These are phyloP conservation scores for Bombus sibiricus DNA, from an alignment of 1,140 invertebrate genomes.

Conservation along the genomic window DNA sequence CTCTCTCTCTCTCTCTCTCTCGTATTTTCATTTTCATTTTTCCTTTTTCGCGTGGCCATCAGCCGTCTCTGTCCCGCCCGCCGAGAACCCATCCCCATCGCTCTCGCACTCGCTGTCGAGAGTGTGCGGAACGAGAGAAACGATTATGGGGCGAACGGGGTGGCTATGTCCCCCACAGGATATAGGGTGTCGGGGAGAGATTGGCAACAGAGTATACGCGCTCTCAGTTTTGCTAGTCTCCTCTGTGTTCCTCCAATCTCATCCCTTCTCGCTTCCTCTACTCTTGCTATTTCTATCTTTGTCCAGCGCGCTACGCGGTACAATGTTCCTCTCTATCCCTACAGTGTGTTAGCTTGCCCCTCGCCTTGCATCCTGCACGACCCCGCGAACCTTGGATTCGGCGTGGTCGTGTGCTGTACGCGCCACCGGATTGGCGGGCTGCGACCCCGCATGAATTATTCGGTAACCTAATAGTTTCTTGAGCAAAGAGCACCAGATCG, in stretches of 20 bases:
- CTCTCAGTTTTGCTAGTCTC: constrained; percentile 52
- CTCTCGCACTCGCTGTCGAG: constrained; percentile 43
- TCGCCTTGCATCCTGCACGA: constrained; percentile 58
- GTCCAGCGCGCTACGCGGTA: not conserved
- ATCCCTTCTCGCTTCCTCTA: not conserved
- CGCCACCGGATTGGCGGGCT: constrained; percentile 65
- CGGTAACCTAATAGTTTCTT: constrained; percentile 70
- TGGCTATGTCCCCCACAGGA: constrained; percentile 63
- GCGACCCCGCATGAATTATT: constrained; percentile 71
- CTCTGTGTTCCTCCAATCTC: not conserved
- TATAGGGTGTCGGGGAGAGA: constrained; percentile 70
- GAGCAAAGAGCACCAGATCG: constrained; percentile 67
- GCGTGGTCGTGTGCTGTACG: constrained; percentile 53
- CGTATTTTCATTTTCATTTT: constrained; percentile 44
- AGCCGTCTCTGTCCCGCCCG: not conserved
- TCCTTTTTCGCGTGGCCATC: constrained; percentile 14
- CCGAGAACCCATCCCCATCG: not conserved
- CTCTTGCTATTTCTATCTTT: not conserved
- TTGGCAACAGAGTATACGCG: constrained; percentile 69
- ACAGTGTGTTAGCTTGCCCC: constrained; percentile 18
- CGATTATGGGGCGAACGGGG: constrained; percentile 70
- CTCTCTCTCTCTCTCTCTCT: not conserved
- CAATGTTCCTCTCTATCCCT: not conserved
- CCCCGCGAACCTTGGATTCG: constrained; percentile 61
- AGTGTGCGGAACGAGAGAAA: constrained; percentile 63